These are phyloP conservation scores for Nesospiza acunhae DNA, from an alignment of 2,113 vertebrate species.

Conservation along the genomic window DNA sequence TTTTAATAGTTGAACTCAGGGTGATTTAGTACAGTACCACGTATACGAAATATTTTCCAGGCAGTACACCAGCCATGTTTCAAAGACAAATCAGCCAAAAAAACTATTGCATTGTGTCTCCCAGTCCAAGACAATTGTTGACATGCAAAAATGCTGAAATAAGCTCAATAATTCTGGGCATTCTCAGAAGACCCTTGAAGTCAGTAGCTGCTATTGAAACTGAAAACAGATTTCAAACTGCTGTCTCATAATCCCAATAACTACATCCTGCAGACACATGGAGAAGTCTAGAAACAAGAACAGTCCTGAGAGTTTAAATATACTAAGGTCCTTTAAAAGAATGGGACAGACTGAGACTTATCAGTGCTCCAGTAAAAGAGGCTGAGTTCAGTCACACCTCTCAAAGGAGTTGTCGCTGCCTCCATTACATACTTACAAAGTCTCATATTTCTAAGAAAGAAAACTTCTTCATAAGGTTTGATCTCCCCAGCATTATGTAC, in stretches of 20 bases:
- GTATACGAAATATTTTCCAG: not conserved
- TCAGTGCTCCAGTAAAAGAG: not conserved
- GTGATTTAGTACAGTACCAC: not conserved
- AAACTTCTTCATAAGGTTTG: not conserved
- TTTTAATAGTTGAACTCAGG: not conserved
- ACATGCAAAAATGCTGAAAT: not conserved
- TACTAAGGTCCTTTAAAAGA: not conserved
- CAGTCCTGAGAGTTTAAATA: not conserved
- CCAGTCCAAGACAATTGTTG: not conserved
- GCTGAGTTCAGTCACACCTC: not conserved
- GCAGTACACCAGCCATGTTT: not conserved
- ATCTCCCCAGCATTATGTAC: not conserved
- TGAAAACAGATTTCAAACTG: not conserved
- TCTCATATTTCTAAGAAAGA: not conserved
- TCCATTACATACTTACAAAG: not conserved
- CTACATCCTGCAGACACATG: not conserved
- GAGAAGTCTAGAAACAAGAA: not conserved
- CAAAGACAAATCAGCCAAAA: not conserved
- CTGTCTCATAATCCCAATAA: not conserved
- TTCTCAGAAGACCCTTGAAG: not conserved
- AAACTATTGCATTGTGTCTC: accelerated
- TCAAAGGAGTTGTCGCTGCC: not conserved
- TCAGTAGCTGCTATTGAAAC: not conserved
- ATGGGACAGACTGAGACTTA: not conserved
- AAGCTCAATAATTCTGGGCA: not conserved